A percentile compares a stretch with the other conserved stretches of the same genome.
Conservation (phyloP, 2,113 vertebrate species). For the Gallinago undulata region DNA sequence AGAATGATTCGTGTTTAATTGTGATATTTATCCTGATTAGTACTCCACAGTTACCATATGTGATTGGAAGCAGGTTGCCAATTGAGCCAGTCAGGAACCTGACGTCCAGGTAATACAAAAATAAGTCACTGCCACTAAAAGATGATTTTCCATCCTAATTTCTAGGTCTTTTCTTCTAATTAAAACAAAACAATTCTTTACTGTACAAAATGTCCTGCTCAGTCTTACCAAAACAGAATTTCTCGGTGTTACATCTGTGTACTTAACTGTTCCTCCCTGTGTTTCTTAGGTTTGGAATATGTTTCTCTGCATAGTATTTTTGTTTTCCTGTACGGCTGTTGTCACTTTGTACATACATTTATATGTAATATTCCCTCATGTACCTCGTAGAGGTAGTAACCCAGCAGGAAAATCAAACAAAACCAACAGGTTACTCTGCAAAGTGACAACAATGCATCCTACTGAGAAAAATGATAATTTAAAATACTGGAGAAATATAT, state of each 20-base stretch:
- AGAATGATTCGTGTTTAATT: neutral
- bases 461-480: neutral
- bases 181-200: neutral
- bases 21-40: conserved; percentile 39
- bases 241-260: neutral
- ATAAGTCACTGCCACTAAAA: conserved; percentile 63
- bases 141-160: neutral
- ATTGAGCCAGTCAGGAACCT: neutral
- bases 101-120: conserved; percentile 19
- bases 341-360: neutral
- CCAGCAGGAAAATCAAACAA: neutral
- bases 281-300: conserved; percentile 25
- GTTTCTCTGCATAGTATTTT: conserved; percentile 26
- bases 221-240: neutral
- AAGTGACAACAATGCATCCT: neutral
- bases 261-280: neutral
- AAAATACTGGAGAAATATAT: conserved; percentile 22
- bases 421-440: neutral
- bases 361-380: neutral
- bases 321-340: neutral
- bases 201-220: neutral
- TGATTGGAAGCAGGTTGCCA: conserved; percentile 19
- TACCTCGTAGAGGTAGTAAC: neutral
- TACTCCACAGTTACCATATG: neutral
- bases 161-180: conserved; percentile 13